Evolutionary conservation across 2,888 invertebrate genomes (phyloP), one percentile per base, ranked within the genome.

Genomic region (Flexamia atlantica): DNA sequence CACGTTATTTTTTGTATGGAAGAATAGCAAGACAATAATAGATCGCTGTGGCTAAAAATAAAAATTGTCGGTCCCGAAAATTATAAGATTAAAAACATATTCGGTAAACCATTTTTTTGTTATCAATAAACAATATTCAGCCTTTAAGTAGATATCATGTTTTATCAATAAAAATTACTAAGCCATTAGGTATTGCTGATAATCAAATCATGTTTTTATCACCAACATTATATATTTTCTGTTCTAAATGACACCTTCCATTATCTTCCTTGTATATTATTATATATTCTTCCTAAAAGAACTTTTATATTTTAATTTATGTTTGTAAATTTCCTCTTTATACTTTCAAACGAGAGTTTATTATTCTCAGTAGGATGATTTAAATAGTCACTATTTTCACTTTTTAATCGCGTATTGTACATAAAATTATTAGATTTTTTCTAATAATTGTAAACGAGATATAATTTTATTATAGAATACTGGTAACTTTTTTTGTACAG

Each of bases 401-500:
- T 64, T 64, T 64, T 64, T 14, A 64, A 64, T 64, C 25, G 23
- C 5, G 64, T 64, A 64, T 30, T 64, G 64, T 64, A 64, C 25
- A 64, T 64, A 64, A 64, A 4, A 12, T n/a, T n/a, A 28, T 25
- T 64, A 64, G 30, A 28, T 28, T 64, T 64, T 64, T 64, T 64
- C 64, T 64, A 64, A 28, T 5, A 30, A 14, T 28, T 28, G 28
- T 64, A 64, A 64, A 64, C 28, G 25, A 9, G 7, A 17, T 64
- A 64, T 64, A 14, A 64, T 64, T 64, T 25, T 64, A 28, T 12
- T 30, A 28, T 64, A 64, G 64, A 64, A 14, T 17, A 28, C 64
- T 25, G 25, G 64, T 53, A 28, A 64, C 64, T 28, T 64, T 64
- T 57, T 64, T 64, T 64, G 64, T 64, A 64, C 64, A 28, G 14